A percentile compares a stretch with the other conserved stretches of the same genome.
These are phyloP conservation scores for Sarcophilus harrisii DNA, from an alignment of 2,797 vertebrate species.

Conservation along the genomic window DNA sequence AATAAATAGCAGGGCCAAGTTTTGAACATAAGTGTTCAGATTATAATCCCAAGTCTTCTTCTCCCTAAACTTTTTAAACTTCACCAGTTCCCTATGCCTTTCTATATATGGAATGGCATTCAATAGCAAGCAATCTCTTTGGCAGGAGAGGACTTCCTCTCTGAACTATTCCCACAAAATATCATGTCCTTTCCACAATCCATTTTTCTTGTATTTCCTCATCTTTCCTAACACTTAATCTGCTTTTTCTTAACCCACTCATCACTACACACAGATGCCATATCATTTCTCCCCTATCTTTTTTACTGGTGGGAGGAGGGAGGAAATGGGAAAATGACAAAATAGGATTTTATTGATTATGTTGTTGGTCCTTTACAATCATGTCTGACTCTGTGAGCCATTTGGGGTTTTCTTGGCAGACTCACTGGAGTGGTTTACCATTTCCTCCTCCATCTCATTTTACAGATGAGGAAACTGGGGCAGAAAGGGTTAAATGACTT, in stretches of 20 bases:
- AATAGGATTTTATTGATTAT: not conserved
- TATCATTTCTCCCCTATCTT: not conserved
- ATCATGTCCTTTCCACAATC: not conserved
- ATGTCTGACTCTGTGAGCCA: not conserved
- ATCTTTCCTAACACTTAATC: not conserved
- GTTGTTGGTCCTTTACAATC: no score
- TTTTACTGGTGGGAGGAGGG: no score
- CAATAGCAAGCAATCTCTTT: not conserved
- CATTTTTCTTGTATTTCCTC: not conserved
- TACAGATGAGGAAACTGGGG: no score
- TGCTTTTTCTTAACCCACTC: not conserved
- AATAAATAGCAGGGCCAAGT: not conserved
- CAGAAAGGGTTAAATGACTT: no score
- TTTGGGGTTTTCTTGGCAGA: not conserved
- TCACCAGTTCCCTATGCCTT: not conserved
- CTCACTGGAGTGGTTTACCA: no score
- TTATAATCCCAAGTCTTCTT: not conserved
- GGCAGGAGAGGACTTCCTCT: not conserved
- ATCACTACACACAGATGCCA: not conserved
- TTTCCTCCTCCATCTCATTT: no score
- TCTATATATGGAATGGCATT: not conserved
- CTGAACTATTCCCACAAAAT: not conserved
- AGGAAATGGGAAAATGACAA: not conserved
- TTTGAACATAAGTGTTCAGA: not conserved
- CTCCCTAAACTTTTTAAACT: not conserved